phyloP scores from a whole-genome alignment of 2,113 vertebrate species.

The Indicator indicator region DNA sequence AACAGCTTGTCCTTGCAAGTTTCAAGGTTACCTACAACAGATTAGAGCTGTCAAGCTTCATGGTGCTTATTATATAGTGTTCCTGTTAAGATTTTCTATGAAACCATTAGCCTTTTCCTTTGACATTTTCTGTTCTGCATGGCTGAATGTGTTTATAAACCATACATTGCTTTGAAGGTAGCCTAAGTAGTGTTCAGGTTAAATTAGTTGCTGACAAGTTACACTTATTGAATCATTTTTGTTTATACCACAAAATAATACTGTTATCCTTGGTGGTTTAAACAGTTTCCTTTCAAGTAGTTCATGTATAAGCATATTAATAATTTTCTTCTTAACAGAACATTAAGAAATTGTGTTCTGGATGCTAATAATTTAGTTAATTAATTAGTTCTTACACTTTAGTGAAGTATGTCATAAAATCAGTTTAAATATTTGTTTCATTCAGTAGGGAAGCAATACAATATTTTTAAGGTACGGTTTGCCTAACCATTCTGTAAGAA shows the following conservation, averaged over 20 bases:
- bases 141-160: conserved; percentile 59
- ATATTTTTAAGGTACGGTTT: not conserved
- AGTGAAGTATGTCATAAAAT: not conserved
- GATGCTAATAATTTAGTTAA: not conserved
- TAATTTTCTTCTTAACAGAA: not conserved
- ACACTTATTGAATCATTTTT: conserved; percentile 40
- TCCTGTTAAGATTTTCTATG: conserved; percentile 58
- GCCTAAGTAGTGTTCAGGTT: conserved; percentile 40
- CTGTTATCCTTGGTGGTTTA: conserved; percentile 23
- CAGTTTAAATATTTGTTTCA: not conserved
- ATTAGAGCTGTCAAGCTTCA: conserved; percentile 64
- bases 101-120: conserved; percentile 70
- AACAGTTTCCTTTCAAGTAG: conserved; percentile 17
- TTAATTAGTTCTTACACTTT: not conserved
- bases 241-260: conserved; percentile 30
- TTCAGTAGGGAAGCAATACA: not conserved
- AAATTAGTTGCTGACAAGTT: conserved; percentile 60
- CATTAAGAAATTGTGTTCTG: not conserved
- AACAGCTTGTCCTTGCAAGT: conserved; percentile 43
- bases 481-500: not conserved
- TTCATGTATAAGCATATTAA: not conserved
- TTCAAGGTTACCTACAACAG: conserved; percentile 64
- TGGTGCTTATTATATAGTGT: conserved; percentile 44
- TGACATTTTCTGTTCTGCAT: conserved; percentile 71
- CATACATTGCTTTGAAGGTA: conserved; percentile 48